Percentiles rank a stretch among this genome's conserved stretches.
Evolutionary conservation across 2,888 invertebrate species (phyloP).

Genomic region (Limnephilus marmoratus): DNA sequence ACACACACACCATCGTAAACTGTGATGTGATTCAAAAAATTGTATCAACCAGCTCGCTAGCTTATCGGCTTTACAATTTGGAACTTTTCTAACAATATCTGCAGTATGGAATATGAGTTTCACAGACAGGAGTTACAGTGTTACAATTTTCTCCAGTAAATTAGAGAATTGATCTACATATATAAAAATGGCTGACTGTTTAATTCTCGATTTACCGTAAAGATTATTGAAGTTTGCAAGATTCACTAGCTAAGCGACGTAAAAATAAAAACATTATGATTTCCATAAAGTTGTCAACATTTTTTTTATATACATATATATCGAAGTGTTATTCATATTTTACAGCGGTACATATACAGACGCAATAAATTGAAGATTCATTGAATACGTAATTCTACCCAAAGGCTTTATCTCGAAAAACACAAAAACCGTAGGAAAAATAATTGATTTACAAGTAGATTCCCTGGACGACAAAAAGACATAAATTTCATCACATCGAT

Average conservation of each 20-base stretch:
- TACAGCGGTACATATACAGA: background rate
- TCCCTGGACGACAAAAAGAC: background rate
- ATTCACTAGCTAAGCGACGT: background rate
- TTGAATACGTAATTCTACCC: background rate
- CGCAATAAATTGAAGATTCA: background rate
- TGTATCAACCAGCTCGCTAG: background rate
- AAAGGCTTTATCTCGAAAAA: background rate
- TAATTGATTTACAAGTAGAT: background rate
- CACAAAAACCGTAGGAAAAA: background rate
- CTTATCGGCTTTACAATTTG: background rate
- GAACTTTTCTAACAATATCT: background rate
- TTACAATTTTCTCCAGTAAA: background rate
- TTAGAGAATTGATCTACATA: too few species aligned
- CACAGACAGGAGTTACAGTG: background rate
- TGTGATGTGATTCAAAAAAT: background rate
- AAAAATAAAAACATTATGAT: background rate
- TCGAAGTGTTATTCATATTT: background rate
- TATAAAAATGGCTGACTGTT: too few species aligned
- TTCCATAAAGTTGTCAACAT: background rate
- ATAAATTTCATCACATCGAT: background rate
- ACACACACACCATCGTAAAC: background rate
- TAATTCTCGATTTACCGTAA: too few species aligned
- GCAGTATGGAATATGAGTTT: background rate
- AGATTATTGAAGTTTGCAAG: too few species aligned
- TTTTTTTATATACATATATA: background rate